Evolutionary conservation across 1,140 invertebrate genomes (phyloP).

Genomic region (Stenopsyche tienmushanensis): DNA sequence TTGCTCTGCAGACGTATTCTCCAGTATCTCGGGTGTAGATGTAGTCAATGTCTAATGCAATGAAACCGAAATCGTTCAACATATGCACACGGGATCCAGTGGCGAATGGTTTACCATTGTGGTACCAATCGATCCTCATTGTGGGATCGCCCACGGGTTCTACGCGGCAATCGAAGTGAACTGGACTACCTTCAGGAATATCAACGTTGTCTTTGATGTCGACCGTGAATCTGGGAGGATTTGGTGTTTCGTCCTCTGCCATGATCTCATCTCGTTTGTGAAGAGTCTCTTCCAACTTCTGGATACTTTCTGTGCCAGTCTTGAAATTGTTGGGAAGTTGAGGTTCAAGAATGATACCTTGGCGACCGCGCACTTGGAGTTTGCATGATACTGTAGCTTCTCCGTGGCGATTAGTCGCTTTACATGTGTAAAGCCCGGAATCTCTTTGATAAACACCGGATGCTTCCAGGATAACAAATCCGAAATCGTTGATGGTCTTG

Average conservation of each 20-base stretch:
- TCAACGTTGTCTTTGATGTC: constrained; percentile 83
- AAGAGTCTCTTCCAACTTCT: constrained; percentile 85
- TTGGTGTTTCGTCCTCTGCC: constrained; percentile 79
- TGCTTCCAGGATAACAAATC: constrained; percentile 90
- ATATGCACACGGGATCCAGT: constrained; percentile 88
- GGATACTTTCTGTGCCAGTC: constrained; percentile 83
- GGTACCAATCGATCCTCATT: constrained; percentile 93
- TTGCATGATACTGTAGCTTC: constrained; percentile 86
- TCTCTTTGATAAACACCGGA: constrained; percentile 85
- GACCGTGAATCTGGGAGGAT: constrained; percentile 82
- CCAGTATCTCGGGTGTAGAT: constrained; percentile 82
- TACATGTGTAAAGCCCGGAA: constrained; percentile 87
- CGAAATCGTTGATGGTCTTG: constrained; percentile 92
- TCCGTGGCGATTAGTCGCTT: constrained; percentile 87
- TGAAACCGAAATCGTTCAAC: constrained; percentile 91
- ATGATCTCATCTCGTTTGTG: constrained; percentile 84
- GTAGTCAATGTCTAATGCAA: constrained; percentile 85
- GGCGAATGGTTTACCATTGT: constrained; percentile 84
- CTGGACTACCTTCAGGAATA: constrained; percentile 80
- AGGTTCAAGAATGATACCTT: constrained; percentile 88
- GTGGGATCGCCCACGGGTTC: constrained; percentile 83
- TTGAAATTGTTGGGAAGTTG: constrained; percentile 84
- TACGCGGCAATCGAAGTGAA: constrained; percentile 89
- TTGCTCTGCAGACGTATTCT: constrained; percentile 82
- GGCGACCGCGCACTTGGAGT: constrained; percentile 79